These are phyloP conservation scores for Dufourea novaeangliae DNA, from an alignment of 1,140 invertebrate species.

Conservation along the genomic window DNA sequence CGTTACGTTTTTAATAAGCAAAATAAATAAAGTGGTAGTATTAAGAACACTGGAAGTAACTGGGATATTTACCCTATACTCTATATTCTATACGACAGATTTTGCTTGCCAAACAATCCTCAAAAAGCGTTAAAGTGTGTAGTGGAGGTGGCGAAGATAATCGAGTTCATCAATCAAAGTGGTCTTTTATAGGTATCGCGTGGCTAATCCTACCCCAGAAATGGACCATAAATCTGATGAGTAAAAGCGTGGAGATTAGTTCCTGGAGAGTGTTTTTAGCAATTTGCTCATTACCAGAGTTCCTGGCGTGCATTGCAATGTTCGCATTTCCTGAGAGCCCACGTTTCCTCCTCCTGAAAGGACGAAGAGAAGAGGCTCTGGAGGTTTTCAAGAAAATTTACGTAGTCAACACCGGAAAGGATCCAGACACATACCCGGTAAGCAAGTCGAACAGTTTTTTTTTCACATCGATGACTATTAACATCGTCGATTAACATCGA, in stretches of 20 bases:
- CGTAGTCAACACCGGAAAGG: conserved; percentile 80
- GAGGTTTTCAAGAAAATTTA: conserved; percentile 83
- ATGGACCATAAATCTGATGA: conserved; percentile 73
- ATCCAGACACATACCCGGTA: conserved; percentile 76
- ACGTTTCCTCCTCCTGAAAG: conserved; percentile 84
- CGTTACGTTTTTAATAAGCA: no score
- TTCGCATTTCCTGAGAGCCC: conserved; percentile 87
- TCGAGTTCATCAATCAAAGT: no score
- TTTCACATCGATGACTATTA: background rate
- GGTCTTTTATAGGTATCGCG: conserved; percentile 82
- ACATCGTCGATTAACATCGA: no score
- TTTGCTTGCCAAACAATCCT: no score
- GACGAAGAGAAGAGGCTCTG: conserved; percentile 82
- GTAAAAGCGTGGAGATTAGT: conserved; percentile 75
- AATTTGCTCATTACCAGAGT: conserved; percentile 84
- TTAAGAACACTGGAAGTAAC: no score
- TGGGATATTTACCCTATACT: no score
- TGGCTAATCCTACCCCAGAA: conserved; percentile 86
- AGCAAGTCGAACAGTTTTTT: conserved; percentile 49
- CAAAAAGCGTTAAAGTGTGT: no score
- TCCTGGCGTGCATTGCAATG: conserved; percentile 83
- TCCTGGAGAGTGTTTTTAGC: conserved; percentile 87
- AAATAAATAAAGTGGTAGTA: no score
- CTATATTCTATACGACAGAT: no score
- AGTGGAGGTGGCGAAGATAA: no score